Evolutionary conservation across 2,797 vertebrate genomes (phyloP).

Genomic region (Odontamblyopus lacepedii): DNA sequence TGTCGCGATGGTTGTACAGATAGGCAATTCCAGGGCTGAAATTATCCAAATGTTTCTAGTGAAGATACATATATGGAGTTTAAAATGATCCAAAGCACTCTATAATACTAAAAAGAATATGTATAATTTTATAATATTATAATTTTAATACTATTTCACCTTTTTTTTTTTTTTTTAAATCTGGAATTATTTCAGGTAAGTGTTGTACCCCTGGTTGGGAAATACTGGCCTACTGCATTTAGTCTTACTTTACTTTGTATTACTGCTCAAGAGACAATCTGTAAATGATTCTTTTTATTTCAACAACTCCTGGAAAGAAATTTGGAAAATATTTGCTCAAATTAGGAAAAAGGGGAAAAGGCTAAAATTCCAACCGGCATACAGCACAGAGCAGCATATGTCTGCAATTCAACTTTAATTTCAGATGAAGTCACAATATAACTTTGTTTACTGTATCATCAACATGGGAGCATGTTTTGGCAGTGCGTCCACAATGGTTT

Average conservation of each 20-base stretch:
- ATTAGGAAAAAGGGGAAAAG: constrained; percentile 36
- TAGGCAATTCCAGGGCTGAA: no score
- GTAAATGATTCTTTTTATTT: constrained; percentile 44
- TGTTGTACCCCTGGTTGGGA: no score
- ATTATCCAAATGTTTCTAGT: no score
- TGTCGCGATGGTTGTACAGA: no score
- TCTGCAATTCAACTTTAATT: constrained; percentile 66
- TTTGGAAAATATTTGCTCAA: constrained; percentile 64
- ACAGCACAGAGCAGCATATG: constrained; percentile 65
- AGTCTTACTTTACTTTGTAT: constrained; percentile 25
- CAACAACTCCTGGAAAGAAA: constrained; percentile 60
- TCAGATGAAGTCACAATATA: constrained; percentile 65
- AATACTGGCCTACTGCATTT: no score
- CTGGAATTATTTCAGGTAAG: no score
- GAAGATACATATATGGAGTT: no score
- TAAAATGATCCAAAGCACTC: no score
- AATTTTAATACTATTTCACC: no score
- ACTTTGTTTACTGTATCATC: constrained; percentile 76
- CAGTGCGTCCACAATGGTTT: constrained; percentile 47
- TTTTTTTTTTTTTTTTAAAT: no score
- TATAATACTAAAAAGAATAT: no score
- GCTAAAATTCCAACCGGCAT: constrained; percentile 47
- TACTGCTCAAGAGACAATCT: neutral
- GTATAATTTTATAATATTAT: no score
- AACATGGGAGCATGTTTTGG: constrained; percentile 66